Evolutionary conservation across 2,797 vertebrate genomes (phyloP), one percentile per base, ranked within the genome.

Genomic region (Sebastes jordani): DNA sequence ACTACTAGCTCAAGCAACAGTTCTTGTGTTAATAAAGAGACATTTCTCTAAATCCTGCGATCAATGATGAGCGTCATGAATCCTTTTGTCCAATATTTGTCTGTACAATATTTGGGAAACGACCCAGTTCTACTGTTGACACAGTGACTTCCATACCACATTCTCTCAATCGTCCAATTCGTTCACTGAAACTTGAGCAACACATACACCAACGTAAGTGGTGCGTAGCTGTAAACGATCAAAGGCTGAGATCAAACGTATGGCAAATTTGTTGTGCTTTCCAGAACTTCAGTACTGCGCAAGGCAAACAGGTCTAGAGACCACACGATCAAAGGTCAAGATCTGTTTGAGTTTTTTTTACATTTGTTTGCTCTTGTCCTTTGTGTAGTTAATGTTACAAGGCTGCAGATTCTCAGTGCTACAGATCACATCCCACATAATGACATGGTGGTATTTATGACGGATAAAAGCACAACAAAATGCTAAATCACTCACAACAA

Each of bases 251-350:
- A 76, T 73, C 16, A 78, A 74, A 69, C 7, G 1, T 18, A 22
- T 55, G 46, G n/a, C 6, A 32, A 46, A 46, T 46, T 32, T 30
- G n/a, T 52, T 23, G 2, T 23, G 25, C 29, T 81, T 81, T 80
- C 14, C 46, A 60, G 74, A 82, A 64, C 14, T 7, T 67, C 29
- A 67, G 63, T 30, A 65, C 29, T 16, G 29, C 80, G 65, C 49
- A 79, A 76, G 6, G 66, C 78, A 93, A 92, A 90, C 84, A 88
- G 74, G 81, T 72, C 68, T 52, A 70, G 27, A 58, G 27, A 58
- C 58, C 22, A 20, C 49, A 38, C 0, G 62, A 72, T 82, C 84
- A 91, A 78, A 89, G 87, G 81, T 86, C 81, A 89, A 84, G 81
- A 64, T 88, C 78, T 88, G 60, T 71, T 85, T 85, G 80, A 86